A percentile compares a stretch with the other conserved stretches of the same genome.
These are phyloP conservation scores for Alviniconcha marisindica DNA, from an alignment of 1,140 invertebrate species.

Conservation along the genomic window DNA sequence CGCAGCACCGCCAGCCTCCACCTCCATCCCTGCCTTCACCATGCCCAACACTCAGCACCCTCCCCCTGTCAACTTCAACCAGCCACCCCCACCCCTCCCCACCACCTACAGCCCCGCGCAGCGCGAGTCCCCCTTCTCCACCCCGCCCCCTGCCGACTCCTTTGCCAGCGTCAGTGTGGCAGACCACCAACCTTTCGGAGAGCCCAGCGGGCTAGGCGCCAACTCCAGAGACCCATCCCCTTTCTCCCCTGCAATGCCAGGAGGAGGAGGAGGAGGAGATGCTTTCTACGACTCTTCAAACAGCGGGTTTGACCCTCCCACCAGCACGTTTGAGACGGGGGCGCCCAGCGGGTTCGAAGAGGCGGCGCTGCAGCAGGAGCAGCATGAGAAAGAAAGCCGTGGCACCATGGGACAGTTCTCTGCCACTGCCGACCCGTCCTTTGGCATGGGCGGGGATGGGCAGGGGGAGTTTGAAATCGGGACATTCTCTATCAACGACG, in stretches of 20 bases:
- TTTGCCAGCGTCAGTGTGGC: not conserved
- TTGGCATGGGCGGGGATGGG: not conserved
- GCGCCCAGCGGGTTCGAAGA: conserved; percentile 6
- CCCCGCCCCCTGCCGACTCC: not conserved
- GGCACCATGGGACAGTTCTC: not conserved
- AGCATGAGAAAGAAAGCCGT: conserved; percentile 14
- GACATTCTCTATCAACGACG: conserved; percentile 27
- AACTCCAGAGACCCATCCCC: not conserved
- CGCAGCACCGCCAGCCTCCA: not conserved
- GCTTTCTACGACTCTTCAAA: no score
- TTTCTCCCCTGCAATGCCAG: not conserved
- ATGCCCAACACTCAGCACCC: not conserved
- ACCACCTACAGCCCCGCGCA: not conserved
- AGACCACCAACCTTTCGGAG: not conserved
- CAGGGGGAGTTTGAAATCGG: conserved; percentile 29
- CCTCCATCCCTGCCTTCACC: not conserved
- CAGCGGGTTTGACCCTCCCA: no score
- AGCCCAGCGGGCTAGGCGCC: not conserved
- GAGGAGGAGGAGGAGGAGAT: not conserved
- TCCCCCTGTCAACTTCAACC: not conserved
- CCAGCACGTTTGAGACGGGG: no score
- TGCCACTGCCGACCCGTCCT: not conserved
- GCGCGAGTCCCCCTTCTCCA: not conserved
- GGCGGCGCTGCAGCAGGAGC: conserved; percentile 14
- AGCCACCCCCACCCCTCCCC: conserved; percentile 9